phyloP scores from a whole-genome alignment of 2,888 invertebrate species.

The Synergus gifuensis region DNA sequence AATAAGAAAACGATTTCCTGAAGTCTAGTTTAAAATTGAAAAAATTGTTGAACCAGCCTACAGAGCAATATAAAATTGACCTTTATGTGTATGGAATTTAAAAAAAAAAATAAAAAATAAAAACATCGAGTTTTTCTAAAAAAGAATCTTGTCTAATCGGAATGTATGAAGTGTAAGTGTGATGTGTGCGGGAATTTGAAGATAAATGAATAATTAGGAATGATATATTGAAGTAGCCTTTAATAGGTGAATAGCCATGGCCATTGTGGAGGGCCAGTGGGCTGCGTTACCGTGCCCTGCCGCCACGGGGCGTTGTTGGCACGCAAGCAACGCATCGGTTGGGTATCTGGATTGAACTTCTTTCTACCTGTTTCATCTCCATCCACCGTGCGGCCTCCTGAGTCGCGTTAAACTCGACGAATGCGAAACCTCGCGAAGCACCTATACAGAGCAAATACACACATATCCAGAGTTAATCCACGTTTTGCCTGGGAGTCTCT shows the following conservation, averaged over 20 bases:
- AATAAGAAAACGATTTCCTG: neutral
- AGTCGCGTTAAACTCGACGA: conserved; percentile 94
- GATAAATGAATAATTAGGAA: conserved; percentile 65
- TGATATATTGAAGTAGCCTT: conserved; percentile 76
- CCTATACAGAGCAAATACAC: conserved; percentile 90
- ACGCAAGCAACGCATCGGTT: conserved; percentile 75
- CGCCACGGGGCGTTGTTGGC: conserved; percentile 77
- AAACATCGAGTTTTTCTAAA: conserved; percentile 43
- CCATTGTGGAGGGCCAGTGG: conserved; percentile 73
- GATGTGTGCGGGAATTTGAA: conserved; percentile 34
- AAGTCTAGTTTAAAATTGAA: conserved; percentile 11
- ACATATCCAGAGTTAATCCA: conserved; percentile 78
- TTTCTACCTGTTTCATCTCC: conserved; percentile 91
- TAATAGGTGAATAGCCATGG: conserved; percentile 75
- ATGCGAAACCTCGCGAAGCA: conserved; percentile 89
- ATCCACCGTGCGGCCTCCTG: conserved; percentile 94
- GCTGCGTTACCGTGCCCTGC: conserved; percentile 76
- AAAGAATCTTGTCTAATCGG: conserved; percentile 65
- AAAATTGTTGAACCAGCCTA: conserved; percentile 16
- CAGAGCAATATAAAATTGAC: conserved; percentile 26
- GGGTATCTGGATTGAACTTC: conserved; percentile 75
- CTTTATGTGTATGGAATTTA: conserved; percentile 24
- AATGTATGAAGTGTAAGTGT: conserved; percentile 56
- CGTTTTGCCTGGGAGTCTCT: conserved; percentile 76
- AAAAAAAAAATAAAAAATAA: conserved; percentile 45